Evolutionary conservation across 2,113 vertebrate genomes (phyloP), one percentile per base, ranked within the genome.

Genomic region (Pelvicachromis taeniatus): DNA sequence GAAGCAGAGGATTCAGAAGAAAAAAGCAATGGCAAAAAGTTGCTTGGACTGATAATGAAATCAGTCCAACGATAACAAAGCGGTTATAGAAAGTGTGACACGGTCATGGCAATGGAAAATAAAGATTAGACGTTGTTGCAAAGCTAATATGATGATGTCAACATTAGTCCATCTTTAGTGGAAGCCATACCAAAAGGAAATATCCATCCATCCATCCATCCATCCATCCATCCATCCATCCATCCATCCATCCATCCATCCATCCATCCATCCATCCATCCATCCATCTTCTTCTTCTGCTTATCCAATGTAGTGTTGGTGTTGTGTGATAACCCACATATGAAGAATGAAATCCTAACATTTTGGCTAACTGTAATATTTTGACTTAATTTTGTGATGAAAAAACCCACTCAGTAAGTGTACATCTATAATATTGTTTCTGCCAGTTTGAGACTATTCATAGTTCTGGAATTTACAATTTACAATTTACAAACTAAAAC

Each of bases 361-460:
- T 14, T 40, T 40, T n/a, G 23, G 5, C 14, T 0, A 50, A 29
- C 68, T 29, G 65, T 26, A 73, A 73, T 40, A 73, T 45, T 73
- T 48, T 29, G 68, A 26, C 42, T 73, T 50, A 29, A 73, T 73
- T 73, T 73, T 0, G 42, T 29, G 14, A 45, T 0, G 7, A 0
- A 68, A 68, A 70, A 9, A 17, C 13, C 40, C 21, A 70, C 12
- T 70, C 38, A 16, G 38, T 14, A 26, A 42, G 38, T 40, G 14
- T 45, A 26, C 13, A 70, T 26, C n/a, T 40, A 68, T 68, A 68
- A 9, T 21, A 45, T 45, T 70, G 65, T 70, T 45, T 26, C 38
- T 68, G n/a, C 40, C n/a, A 70, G 40, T 73, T 73, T 73, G 9
- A 26, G 65, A 73, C 23, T 48, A 48, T 48, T 73, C 38, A 17